Evolutionary conservation across 2,888 invertebrate genomes (phyloP), one percentile per base, ranked within the genome.

Genomic region (Tanypteryx hageni): DNA sequence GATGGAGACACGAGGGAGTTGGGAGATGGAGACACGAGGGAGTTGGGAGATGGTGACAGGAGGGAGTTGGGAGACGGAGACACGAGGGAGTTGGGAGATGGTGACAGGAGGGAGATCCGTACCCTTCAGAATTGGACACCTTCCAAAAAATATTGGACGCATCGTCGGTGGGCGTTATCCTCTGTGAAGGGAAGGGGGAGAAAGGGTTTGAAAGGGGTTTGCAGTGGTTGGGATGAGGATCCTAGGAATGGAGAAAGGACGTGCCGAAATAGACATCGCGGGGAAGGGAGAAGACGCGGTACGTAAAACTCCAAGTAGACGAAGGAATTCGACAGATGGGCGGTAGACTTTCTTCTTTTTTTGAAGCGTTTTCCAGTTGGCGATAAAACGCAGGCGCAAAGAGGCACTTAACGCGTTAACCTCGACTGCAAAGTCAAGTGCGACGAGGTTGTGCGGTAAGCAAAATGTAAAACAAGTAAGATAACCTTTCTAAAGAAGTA

Each of bases 81-180:
- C 76, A 27, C n/a, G 13, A 27, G 76, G 22, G 76, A 76, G 18
- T 3, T 1, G 44, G 44, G 44, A 5, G 44, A 44, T 1, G 44
- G n/a, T n/a, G n/a, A n/a, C n/a, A n/a, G n/a, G n/a, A n/a, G n/a
- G n/a, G 76, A 68, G 68, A 68, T 68, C 16, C 64, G 64, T 64
- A 64, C 64, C 64, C 64, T 64, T 68, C 68, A 18, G 22, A 76
- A 76, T 76, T 76, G 76, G 76, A 76, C 76, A 76, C 76, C 13
- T 22, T 22, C 76, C 76, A 76, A 76, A 76, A 76, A 76, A 76
- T 11, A 76, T 44, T 44, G 44, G 76, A 22, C 68, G n/a, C 5
- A 22, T 16, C 22, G 68, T 22, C 11, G 76, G 76, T 27, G 76
- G 68, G 10, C 18, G 11, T 7, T 68, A 22, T 18, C n/a, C 68